Base-by-base conservation (phyloP, 2,888 invertebrate genomes). In the Yponomeuta sedellus region DNA sequence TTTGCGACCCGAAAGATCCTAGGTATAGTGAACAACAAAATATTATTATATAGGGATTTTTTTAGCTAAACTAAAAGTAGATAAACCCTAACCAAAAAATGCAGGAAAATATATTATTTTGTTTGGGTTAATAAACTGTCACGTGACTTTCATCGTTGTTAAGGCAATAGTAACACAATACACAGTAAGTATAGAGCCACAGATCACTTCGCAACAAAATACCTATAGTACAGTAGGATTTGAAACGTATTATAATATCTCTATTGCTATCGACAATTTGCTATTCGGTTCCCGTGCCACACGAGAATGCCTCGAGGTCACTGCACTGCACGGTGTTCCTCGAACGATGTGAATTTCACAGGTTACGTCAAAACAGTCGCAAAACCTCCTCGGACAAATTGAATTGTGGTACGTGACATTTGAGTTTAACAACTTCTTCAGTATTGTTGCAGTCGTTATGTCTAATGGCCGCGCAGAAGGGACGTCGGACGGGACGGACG, bases 321-420 rank as follows among this genome's bases (percentile, higher is more conserved):
- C 25, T 25, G 66, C 66, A 44, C 25, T 25, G 66, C 66, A 44
- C 66, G 22, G 56, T n/a, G 19, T 40, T 16, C 56, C 56, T 56
- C 12, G 44, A 64, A 16, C 62, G 8, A 63, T 19, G 11, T 22
- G 63, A 44, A 44, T 22, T 40, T 63, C 19, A 22, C 44, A 63
- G 40, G 20, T 63, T 25, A 44, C 44, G 25, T 39, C 44, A 44
- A 39, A 44, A 25, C 20, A 44, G 61, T 34, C n/a, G 61, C 25
- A 34, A 61, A 25, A 16, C 25, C 25, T 61, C 20, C 19, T 34
- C 10, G 57, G 25, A 57, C 62, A 66, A 59, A 66, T 67, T 69
- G 67, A 71, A 67, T 63, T 70, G 69, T 66, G 65, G 67, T 68
- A 69, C 72, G 70, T 77, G 76, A 75, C 74, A 74, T 77, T 76